phyloP scores from a whole-genome alignment of 2,888 invertebrate species.

The Hermaeophaga mercurialis region DNA sequence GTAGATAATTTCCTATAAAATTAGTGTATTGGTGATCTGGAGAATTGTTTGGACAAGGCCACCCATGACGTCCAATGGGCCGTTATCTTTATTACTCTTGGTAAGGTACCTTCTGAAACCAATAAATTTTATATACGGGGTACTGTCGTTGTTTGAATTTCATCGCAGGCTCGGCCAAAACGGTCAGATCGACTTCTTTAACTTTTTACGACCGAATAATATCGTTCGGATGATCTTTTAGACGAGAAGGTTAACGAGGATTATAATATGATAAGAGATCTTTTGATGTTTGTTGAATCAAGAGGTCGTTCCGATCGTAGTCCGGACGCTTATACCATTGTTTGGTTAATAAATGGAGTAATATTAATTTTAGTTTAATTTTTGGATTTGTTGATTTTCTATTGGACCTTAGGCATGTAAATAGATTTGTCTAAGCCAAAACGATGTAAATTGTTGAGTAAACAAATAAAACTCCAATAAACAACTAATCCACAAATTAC shows the following conservation, averaged over 20 bases:
- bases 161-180: conserved; percentile 28
- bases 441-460: no score
- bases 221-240: conserved; percentile 30
- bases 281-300: conserved; percentile 18
- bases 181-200: conserved; percentile 32
- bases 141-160: conserved; percentile 41
- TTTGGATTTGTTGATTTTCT: no score
- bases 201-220: conserved; percentile 37
- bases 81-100: conserved; percentile 49
- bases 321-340: conserved; percentile 3
- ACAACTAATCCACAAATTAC: no score
- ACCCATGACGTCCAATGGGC: conserved; percentile 44
- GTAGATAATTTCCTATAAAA: conserved; percentile 45
- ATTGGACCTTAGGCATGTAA: no score
- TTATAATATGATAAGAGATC: conserved; percentile 34
- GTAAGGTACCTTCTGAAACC: conserved; percentile 49
- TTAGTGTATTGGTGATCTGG: conserved; percentile 48
- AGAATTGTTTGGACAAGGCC: conserved; percentile 49
- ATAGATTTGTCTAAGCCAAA: no score
- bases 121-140: conserved; percentile 49
- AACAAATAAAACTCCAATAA: no score
- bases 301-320: conserved; percentile 1
- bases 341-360: no score
- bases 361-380: no score
- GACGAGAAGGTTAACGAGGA: conserved; percentile 38